phyloP scores from a whole-genome alignment of 2,113 vertebrate genomes.

The Nipponia nippon region DNA sequence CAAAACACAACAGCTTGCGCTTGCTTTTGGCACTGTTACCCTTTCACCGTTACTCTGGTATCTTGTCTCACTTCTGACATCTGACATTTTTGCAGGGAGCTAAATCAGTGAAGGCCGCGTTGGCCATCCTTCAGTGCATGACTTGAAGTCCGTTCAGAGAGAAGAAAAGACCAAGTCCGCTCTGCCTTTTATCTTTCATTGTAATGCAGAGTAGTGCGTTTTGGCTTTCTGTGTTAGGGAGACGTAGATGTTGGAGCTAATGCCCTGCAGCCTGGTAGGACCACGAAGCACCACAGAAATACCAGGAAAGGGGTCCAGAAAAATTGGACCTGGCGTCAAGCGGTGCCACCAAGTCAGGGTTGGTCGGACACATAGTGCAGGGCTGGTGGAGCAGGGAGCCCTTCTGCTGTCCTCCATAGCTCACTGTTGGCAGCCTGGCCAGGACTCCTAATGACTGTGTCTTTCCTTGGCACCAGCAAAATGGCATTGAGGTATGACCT shows the following conservation, averaged over 20 bases:
- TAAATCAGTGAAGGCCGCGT: neutral
- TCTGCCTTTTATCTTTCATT: neutral
- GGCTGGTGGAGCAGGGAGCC: neutral
- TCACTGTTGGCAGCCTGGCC: neutral
- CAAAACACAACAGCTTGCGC: neutral
- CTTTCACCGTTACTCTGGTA: neutral
- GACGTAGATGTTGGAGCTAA: neutral
- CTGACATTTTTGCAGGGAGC: neutral
- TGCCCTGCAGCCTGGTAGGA: neutral
- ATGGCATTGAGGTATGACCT: fast-evolving
- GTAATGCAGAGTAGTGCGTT: neutral
- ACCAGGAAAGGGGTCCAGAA: too few relatives aligned
- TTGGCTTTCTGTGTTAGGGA: neutral
- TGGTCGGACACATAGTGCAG: fast-evolving
- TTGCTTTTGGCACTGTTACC: neutral
- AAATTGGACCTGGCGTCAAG: fast-evolving
- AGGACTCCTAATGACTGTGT: fast-evolving
- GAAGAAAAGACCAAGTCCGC: neutral
- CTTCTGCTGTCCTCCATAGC: neutral
- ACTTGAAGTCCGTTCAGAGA: neutral
- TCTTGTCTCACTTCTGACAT: neutral
- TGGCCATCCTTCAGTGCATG: neutral
- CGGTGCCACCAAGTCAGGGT: neutral
- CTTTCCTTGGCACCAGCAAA: neutral
- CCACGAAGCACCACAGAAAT: neutral